Evolutionary conservation across 2,113 vertebrate genomes (phyloP).

Genomic region (Pseudolaguvia tuberculata): DNA sequence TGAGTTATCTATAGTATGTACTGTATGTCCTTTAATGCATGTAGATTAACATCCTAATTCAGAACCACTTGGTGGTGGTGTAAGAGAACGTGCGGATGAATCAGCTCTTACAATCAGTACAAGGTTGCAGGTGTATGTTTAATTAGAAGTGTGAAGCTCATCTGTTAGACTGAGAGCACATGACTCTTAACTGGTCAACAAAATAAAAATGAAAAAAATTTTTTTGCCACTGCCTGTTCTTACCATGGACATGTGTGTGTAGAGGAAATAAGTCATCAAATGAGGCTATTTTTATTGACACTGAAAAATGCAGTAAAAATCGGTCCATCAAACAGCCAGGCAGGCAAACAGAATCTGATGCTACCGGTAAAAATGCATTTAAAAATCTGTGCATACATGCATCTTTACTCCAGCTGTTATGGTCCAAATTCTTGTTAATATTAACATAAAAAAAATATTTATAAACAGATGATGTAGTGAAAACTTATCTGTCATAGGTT

Average conservation of each 20-base stretch:
- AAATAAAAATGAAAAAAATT: constrained; percentile 77
- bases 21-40: neutral
- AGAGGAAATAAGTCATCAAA: too few species aligned
- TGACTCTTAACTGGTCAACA: constrained; percentile 75
- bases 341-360: neutral
- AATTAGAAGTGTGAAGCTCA: constrained; percentile 56
- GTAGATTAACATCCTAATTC: constrained; percentile 13
- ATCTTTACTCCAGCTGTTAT: neutral
- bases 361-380: too few species aligned
- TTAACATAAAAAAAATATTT: too few species aligned
- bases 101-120: constrained; percentile 24
- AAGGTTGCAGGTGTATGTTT: constrained; percentile 33
- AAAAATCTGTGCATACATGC: too few species aligned
- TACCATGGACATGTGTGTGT: constrained; percentile 62
- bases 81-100: constrained; percentile 4
- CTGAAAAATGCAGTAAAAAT: constrained; percentile 50
- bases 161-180: constrained; percentile 61
- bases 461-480: too few species aligned
- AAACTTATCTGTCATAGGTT: too few species aligned
- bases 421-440: too few species aligned
- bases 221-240: constrained; percentile 69
- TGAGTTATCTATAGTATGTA: constrained; percentile 4
- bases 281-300: constrained; percentile 64
- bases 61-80: neutral
- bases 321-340: neutral